phyloP scores from a whole-genome alignment of 2,797 vertebrate genomes.

The Enteromius fasciolatus region DNA sequence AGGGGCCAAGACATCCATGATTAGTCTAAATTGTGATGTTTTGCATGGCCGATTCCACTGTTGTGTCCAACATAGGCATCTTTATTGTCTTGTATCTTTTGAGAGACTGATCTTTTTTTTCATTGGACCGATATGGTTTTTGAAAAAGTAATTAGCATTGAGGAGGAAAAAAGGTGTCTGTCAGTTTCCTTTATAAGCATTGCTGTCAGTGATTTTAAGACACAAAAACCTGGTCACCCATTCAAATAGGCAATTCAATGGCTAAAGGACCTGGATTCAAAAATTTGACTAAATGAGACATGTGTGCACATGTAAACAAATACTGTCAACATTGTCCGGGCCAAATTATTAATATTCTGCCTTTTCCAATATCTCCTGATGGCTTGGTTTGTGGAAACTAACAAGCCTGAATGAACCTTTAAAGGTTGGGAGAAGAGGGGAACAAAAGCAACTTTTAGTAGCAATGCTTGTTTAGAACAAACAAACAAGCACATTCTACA shows the following conservation, averaged over 20 bases:
- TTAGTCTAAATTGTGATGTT: slow-evolving; percentile 32
- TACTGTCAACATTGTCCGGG: slow-evolving; percentile 14
- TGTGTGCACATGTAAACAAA: slow-evolving; percentile 21
- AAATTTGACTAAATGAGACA: slow-evolving; percentile 1
- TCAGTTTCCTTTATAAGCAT: slow-evolving; percentile 49
- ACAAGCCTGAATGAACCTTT: background rate
- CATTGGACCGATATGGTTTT: slow-evolving; percentile 15
- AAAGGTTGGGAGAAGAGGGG: background rate
- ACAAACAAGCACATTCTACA: background rate
- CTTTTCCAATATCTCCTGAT: background rate
- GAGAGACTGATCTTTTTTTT: slow-evolving; percentile 1
- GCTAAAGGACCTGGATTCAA: background rate
- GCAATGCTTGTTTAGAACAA: background rate
- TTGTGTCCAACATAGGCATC: background rate
- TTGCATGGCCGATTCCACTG: background rate
- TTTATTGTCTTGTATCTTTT: background rate
- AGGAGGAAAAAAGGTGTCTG: slow-evolving; percentile 31
- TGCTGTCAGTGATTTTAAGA: slow-evolving; percentile 36
- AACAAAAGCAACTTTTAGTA: background rate
- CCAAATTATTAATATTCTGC: slow-evolving; percentile 18
- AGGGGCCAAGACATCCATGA: slow-evolving; percentile 45
- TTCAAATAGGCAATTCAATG: slow-evolving; percentile 4
- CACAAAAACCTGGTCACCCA: slow-evolving; percentile 4
- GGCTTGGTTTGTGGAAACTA: background rate
- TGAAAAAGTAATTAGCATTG: slow-evolving; percentile 54